phyloP scores from a whole-genome alignment of 2,888 invertebrate species.

The Meandrusa payeni region DNA sequence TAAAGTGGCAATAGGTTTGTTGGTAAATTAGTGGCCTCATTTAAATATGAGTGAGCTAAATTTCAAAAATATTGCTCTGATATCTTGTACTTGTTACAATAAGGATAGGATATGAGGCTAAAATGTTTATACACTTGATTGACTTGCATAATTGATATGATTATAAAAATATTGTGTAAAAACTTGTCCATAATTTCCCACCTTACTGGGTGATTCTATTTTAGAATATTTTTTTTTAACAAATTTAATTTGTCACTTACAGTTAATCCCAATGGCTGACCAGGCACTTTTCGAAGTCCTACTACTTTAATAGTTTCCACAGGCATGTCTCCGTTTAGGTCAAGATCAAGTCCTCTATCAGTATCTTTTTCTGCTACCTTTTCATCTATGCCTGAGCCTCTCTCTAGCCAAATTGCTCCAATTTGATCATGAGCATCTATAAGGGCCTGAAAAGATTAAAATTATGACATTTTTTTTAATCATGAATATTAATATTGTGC shows the following conservation, averaged over 20 bases:
- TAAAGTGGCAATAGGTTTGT: constrained; percentile 11
- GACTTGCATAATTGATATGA: no score
- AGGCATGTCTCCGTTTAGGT: constrained; percentile 84
- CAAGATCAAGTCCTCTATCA: constrained; percentile 41
- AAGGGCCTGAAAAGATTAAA: constrained; percentile 83
- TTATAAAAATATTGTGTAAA: no score
- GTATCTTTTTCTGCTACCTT: constrained; percentile 51
- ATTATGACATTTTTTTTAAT: constrained; percentile 20
- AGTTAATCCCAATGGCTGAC: constrained; percentile 92
- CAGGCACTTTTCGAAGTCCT: constrained; percentile 90
- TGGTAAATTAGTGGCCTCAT: constrained; percentile 6
- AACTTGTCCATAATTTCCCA: no score
- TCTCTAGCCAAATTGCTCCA: constrained; percentile 82
- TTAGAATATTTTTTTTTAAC: no score
- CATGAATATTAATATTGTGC: no score
- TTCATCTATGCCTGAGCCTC: constrained; percentile 76
- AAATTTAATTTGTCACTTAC: no score
- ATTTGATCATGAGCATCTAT: constrained; percentile 95
- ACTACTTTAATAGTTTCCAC: constrained; percentile 93
- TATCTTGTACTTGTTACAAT: no score
- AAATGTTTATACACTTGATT: no score
- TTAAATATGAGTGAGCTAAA: constrained; percentile 4
- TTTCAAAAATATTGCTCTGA: no score
- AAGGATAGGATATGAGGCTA: no score
- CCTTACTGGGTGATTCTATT: no score